Evolutionary conservation across 2,888 invertebrate genomes (phyloP).

Genomic region (Drosophila mercatorum): DNA sequence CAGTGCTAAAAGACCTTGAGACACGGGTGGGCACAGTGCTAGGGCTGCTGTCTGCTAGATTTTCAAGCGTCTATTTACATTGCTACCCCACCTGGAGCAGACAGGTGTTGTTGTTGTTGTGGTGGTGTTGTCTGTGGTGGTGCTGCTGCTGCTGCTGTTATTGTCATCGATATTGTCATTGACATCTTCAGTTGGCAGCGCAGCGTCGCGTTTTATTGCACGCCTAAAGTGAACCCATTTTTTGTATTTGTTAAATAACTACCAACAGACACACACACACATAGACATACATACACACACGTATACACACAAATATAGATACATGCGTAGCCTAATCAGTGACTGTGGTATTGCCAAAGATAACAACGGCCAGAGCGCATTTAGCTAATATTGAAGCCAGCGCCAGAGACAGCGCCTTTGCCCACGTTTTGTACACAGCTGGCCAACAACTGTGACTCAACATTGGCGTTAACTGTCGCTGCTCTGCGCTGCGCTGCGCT

Average conservation of each 20-base stretch:
- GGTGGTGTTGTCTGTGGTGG: conserved; percentile 26
- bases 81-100: conserved; percentile 75
- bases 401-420: conserved; percentile 18
- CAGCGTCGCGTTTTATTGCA: conserved; percentile 27
- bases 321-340: conserved; percentile 67
- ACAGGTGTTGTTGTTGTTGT: conserved; percentile 70
- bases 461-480: conserved; percentile 34
- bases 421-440: conserved; percentile 44
- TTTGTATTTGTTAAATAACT: conserved; percentile 55
- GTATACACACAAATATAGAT: conserved; percentile 12
- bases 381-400: conserved; percentile 21
- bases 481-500: neutral
- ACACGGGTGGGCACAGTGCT: conserved; percentile 9
- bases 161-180: conserved; percentile 34
- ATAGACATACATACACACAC: conserved; percentile 12
- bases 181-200: conserved; percentile 31
- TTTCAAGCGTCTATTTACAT: conserved; percentile 67
- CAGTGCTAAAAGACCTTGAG: conserved; percentile 61
- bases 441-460: conserved; percentile 64
- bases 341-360: conserved; percentile 64
- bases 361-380: conserved; percentile 54
- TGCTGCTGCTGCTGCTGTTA: conserved; percentile 3
- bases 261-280: conserved; percentile 16
- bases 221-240: conserved; percentile 22
- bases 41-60: conserved; percentile 44